Evolutionary conservation across 2,888 invertebrate genomes (phyloP).

Genomic region (Pecten maximus): DNA sequence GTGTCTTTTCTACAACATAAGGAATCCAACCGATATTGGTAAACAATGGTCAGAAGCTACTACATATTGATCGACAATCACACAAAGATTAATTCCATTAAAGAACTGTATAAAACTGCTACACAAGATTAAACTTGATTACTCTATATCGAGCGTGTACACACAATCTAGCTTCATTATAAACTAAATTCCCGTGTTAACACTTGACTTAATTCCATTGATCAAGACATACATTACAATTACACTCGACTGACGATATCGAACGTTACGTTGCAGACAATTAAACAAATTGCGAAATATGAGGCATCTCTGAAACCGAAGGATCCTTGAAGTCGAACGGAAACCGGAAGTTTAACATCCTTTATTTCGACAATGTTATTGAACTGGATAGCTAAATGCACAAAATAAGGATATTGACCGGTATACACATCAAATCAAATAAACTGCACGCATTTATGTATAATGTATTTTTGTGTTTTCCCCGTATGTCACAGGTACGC

Average conservation of each 20-base stretch:
- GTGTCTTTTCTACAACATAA: too few relatives aligned
- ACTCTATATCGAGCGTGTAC: neutral
- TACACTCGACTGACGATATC: neutral
- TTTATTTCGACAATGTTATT: neutral
- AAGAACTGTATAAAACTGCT: neutral
- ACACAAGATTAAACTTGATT: neutral
- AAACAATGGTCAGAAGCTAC: neutral
- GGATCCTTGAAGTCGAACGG: neutral
- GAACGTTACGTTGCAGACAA: neutral
- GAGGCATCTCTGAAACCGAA: neutral
- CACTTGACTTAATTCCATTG: neutral
- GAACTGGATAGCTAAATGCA: neutral
- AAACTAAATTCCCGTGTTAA: neutral
- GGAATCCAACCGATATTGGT: too few relatives aligned
- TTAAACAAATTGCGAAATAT: neutral
- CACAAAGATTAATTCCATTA: neutral
- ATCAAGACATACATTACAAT: neutral
- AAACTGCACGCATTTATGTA: too few relatives aligned
- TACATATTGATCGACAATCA: neutral
- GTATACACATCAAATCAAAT: neutral
- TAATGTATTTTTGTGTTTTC: too few relatives aligned
- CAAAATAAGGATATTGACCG: neutral
- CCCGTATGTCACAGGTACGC: too few relatives aligned
- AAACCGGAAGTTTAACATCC: neutral
- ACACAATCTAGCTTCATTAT: neutral